A percentile compares a stretch with the other conserved stretches of the same genome.
Evolutionary conservation across 2,888 invertebrate genomes (phyloP).

Genomic region (Synergus gifuensis): DNA sequence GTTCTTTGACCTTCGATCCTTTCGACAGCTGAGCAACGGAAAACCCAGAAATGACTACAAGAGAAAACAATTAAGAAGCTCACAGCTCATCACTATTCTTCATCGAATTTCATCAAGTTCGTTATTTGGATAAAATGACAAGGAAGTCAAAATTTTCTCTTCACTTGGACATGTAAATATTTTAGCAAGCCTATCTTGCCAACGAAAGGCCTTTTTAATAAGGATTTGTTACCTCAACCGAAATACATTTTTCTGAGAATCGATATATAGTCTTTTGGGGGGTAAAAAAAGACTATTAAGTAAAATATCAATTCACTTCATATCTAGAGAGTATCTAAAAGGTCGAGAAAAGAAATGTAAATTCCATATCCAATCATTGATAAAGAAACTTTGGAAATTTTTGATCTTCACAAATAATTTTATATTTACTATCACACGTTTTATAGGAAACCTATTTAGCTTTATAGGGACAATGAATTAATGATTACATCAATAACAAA

Average conservation of each 20-base stretch:
- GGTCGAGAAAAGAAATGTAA: not conserved
- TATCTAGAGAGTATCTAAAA: not conserved
- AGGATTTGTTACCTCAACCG: conserved; percentile 16
- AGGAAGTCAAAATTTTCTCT: not conserved
- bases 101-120: not conserved
- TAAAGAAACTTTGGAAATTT: not conserved
- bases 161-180: conserved; percentile 5
- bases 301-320: not conserved
- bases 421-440: not conserved
- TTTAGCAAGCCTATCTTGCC: conserved; percentile 10
- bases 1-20: conserved; percentile 82
- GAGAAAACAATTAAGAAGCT: not conserved
- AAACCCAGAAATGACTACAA: not conserved
- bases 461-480: not conserved
- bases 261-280: conserved; percentile 3
- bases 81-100: conserved; percentile 8
- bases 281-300: not conserved
- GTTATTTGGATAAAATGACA: not conserved
- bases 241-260: not conserved
- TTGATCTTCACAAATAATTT: not conserved
- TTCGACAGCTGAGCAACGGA: conserved; percentile 76
- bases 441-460: not conserved
- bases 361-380: conserved; percentile 5
- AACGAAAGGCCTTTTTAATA: conserved; percentile 5
- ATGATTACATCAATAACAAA: not conserved